phyloP scores from a whole-genome alignment of 2,113 vertebrate genomes.

The Gasterosteus aculeatus region DNA sequence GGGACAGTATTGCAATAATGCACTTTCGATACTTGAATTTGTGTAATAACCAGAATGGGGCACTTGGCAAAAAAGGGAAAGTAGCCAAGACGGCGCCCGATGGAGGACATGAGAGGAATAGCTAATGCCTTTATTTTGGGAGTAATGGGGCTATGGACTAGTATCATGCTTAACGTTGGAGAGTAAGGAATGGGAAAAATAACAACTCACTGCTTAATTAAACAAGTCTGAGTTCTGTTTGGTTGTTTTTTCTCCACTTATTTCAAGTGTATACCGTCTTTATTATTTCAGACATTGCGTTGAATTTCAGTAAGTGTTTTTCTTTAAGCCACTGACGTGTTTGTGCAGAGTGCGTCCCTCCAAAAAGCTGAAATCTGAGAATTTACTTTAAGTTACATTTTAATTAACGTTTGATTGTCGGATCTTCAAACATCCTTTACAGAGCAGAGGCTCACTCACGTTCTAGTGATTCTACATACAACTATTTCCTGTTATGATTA shows the following conservation, averaged over 20 bases:
- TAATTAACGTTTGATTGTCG: background rate
- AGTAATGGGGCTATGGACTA: slow-evolving; percentile 60
- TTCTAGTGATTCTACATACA: background rate
- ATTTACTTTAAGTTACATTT: background rate
- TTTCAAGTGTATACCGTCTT: background rate
- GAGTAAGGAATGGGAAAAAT: slow-evolving; percentile 61
- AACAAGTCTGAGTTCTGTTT: slow-evolving; percentile 50
- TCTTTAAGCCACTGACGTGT: too few relatives aligned
- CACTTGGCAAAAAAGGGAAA: slow-evolving; percentile 75
- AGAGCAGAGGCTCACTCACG: background rate
- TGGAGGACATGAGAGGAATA: slow-evolving; percentile 47
- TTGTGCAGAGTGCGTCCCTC: background rate
- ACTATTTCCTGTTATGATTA: background rate
- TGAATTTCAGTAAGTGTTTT: background rate
- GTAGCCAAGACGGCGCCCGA: slow-evolving; percentile 69
- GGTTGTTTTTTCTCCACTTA: background rate
- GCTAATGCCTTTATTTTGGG: slow-evolving; percentile 64
- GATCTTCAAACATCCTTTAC: background rate
- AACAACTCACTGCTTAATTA: slow-evolving; percentile 79
- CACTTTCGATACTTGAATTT: slow-evolving; percentile 99
- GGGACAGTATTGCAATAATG: slow-evolving; percentile 99
- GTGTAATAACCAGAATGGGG: slow-evolving; percentile 84
- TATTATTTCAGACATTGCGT: background rate
- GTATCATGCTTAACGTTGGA: slow-evolving; percentile 61
- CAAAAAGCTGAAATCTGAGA: background rate